Evolutionary conservation across 2,797 vertebrate species (phyloP), one percentile per base, ranked within the genome.

Genomic region (Pseudocheirus occidentalis): DNA sequence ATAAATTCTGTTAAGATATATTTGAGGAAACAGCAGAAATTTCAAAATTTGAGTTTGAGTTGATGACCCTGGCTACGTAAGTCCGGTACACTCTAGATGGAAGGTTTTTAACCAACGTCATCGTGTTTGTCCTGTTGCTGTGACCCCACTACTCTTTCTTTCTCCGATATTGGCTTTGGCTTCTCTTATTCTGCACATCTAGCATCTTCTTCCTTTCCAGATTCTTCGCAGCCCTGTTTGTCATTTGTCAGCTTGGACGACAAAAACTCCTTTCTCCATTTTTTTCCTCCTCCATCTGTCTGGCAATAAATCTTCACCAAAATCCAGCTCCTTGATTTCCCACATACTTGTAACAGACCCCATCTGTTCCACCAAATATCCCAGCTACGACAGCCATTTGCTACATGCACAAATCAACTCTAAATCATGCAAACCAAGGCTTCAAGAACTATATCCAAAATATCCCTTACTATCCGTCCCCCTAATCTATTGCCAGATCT

Each of bases 301-400:
- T 93, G 50, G 92, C 93, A 55, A 94, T 0, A 62, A 94, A 46
- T 31, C 93, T 52, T 92, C 62, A 95, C 90, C 89, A 94, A 81
- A 28, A 87, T 87, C 3, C 5, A 12, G 21, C 27, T 87, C 73
- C 73, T 87, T 87, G 21, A 50, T 87, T 87, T 50, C 2, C 28
- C 4, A 12, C 0, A 31, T 29, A 54, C 24, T 93, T 90, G 24
- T 87, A 95, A 95, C 94, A 24, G 90, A 40, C 31, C 59, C 57
- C 46, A 94, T 91, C 89, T 89, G 57, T 58, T 95, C 59, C 54
- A 95, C 73, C 94, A 96, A 91, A 55, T 18, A 89, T 92, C 91
- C 50, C 55, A 55, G 31, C 93, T 95, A 93, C 89, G 81, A 95
- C 11, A 58, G 40, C 5, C 90, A 91, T 58, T 54, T 46, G 62